Evolutionary conservation across 1,140 invertebrate species (phyloP), one percentile per base, ranked within the genome.

Genomic region (Drosophila sproati): DNA sequence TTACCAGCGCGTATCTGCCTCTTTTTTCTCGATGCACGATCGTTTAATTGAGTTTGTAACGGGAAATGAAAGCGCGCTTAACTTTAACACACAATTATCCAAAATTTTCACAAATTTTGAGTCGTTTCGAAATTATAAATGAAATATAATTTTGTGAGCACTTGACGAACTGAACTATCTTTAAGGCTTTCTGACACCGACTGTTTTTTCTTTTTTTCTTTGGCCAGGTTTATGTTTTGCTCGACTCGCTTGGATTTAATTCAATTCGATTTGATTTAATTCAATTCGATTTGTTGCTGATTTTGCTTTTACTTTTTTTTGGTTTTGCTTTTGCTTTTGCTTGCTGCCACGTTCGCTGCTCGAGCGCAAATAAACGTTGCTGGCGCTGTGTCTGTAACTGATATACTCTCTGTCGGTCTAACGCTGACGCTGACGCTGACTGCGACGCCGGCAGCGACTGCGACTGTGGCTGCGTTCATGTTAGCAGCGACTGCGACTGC

Each of bases 281-380:
- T 37, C 34, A 10, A 47, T 59, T 50, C 66, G 50, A 41, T 75
- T 78, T 61, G 20, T 20, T 78, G 64, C 51, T 48, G 72, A 56
- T 61, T 5, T 47, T 10, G 48, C 10, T 70, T 69, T 37, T 47
- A 43, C 35, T 29, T 56, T 82, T 57, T 83, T 74, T 68, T 61
- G 72, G 12, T 52, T 35, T 60, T 77, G 52, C 41, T 32, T 52
- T 55, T 69, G 77, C 45, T 52, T 72, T 56, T 57, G 70, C 57
- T 67, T 89, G 86, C 82, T 91, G 79, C 87, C 87, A 90, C 88
- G 87, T 90, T 90, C 87, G 74, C 68, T 91, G 87, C 69, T 90
- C 79, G 88, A 87, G 82, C 87, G 87, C 80, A 90, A 90, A 90
- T 90, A 90, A 90, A 78, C 79, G 79, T 82, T 82, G 73, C 69